A percentile compares a stretch with the other conserved stretches of the same genome.
phyloP scores from a whole-genome alignment of 2,888 invertebrate species.

The Onchidella celtica region DNA sequence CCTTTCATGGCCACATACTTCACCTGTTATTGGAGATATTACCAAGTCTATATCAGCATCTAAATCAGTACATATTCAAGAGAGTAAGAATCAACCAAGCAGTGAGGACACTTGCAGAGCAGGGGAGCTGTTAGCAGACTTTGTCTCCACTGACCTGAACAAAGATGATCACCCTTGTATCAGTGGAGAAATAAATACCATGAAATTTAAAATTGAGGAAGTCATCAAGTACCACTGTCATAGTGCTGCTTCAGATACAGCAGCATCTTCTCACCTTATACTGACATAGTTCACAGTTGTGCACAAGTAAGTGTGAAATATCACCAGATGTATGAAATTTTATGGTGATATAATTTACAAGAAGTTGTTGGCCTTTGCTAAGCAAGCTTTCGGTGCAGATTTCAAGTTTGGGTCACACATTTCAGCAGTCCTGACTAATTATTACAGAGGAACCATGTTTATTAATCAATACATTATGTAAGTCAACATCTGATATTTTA shows the following conservation, averaged over 20 bases:
- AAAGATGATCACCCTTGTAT: conserved; percentile 4
- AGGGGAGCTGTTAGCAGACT: conserved; percentile 5
- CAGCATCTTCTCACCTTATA: too few species aligned
- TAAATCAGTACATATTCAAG: neutral
- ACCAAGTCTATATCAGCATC: neutral
- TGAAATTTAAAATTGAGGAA: conserved; percentile 37
- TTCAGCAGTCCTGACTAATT: too few species aligned
- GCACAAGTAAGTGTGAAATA: too few species aligned
- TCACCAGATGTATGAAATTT: too few species aligned
- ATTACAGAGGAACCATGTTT: too few species aligned
- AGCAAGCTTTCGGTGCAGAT: too few species aligned
- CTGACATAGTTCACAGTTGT: too few species aligned
- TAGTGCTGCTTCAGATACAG: neutral
- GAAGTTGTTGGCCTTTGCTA: too few species aligned
- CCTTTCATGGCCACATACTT: conserved; percentile 11
- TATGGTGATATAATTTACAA: too few species aligned
- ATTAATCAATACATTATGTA: too few species aligned
- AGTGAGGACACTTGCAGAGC: neutral
- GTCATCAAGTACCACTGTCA: conserved; percentile 38
- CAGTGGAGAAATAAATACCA: conserved; percentile 32
- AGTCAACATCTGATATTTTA: too few species aligned
- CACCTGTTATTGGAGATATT: neutral
- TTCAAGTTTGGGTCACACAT: too few species aligned
- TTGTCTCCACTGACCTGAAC: neutral
- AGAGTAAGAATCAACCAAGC: neutral